Evolutionary conservation across 2,113 vertebrate genomes (phyloP), one percentile per base, ranked within the genome.

Genomic region (Scomber colias): DNA sequence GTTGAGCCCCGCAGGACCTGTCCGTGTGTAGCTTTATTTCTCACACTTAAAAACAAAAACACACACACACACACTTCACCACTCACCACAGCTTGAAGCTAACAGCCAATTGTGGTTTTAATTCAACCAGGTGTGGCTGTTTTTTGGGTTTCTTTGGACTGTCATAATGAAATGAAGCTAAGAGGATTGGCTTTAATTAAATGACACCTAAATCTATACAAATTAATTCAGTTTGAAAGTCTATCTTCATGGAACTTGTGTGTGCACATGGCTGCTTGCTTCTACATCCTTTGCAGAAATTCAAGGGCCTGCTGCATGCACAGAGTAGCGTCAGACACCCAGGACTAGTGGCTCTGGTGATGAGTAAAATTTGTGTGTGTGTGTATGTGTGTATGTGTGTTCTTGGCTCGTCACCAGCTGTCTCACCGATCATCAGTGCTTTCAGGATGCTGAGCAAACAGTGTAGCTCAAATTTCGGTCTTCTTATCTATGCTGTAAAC

Each of bases 381-480:
- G 48, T 65, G 50, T 71, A 55, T 53, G 54, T 65, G 59, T 71
- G 54, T 75, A 30, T 44, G 56, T 69, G 19, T 24, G 48, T 1
- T 60, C 5, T 17, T 86, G 69, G 63, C 56, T 82, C 62, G 51
- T 65, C 64, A 66, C 72, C 82, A 81, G 77, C 79, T 84, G 85
- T 83, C 79, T 76, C 76, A n/a, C 7, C 75, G 63, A 73, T 84
- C 79, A 78, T 51, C 64, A 17, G 49, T 77, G 71, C 61, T 75
- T 17, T 62, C 55, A 62, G 67, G 79, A 84, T 68, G 74, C 82
- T 84, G 84, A 90, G 66, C 82, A 77, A 81, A 74, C 81, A 72
- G 54, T 62, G 30, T 12, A 35, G 67, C 81, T 81, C 79, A 67
- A 75, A 84, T 89, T 84, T 75, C 79, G 62, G 24, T 56, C 53